phyloP scores from a whole-genome alignment of 2,113 vertebrate genomes.

The Maccullochella peelii region DNA sequence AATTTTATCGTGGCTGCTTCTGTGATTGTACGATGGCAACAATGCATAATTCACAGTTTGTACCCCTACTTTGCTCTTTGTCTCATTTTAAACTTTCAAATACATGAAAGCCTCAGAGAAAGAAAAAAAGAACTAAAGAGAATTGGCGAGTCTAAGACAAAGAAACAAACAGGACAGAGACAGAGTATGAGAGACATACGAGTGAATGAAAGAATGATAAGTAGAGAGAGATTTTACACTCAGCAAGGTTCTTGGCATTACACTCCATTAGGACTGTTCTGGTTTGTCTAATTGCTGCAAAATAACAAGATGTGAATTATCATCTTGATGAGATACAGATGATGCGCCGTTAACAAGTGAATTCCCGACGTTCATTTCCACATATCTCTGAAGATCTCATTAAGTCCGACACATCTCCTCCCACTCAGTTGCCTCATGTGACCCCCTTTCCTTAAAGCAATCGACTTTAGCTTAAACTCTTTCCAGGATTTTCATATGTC shows the following conservation, averaged over 20 bases:
- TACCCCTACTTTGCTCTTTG: conserved; percentile 12
- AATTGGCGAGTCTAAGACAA: conserved; percentile 9
- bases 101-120: conserved; percentile 16
- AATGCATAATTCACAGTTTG: neutral
- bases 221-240: conserved; percentile 5
- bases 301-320: conserved; percentile 62
- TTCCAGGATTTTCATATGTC: neutral
- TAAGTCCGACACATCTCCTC: conserved; percentile 45
- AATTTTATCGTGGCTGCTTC: neutral
- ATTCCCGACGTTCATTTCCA: conserved; percentile 35
- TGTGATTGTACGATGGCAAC: neutral
- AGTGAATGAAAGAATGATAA: neutral
- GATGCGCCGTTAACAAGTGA: conserved; percentile 42
- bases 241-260: conserved; percentile 23
- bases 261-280: conserved; percentile 40
- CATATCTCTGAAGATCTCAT: conserved; percentile 68
- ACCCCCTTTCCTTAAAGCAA: conserved; percentile 23
- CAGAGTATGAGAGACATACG: neutral
- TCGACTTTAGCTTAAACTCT: neutral
- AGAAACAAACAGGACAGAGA: conserved; percentile 2
- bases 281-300: conserved; percentile 62
- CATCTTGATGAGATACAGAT: conserved; percentile 60
- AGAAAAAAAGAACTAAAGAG: neutral
- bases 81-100: conserved; percentile 45
- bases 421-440: conserved; percentile 39